These are phyloP conservation scores for Platalea minor DNA, from an alignment of 2,797 vertebrate genomes.

Conservation along the genomic window DNA sequence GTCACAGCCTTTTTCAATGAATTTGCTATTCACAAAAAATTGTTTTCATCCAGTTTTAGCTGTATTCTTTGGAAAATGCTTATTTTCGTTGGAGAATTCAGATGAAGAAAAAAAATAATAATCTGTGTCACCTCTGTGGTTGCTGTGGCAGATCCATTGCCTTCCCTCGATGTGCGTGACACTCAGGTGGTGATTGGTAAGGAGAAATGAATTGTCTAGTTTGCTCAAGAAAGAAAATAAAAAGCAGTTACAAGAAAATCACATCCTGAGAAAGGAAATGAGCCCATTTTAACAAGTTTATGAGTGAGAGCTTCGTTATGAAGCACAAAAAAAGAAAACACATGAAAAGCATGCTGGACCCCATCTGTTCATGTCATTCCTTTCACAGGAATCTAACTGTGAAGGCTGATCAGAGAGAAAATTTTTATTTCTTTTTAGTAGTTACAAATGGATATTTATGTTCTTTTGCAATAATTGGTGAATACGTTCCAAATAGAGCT, in stretches of 20 bases:
- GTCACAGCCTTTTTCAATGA: conserved; percentile 50
- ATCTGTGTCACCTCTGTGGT: neutral
- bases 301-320: neutral
- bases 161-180: neutral
- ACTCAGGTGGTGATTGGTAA: neutral
- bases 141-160: neutral
- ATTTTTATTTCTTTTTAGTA: neutral
- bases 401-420: neutral
- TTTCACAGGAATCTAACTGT: neutral
- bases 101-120: neutral
- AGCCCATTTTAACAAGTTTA: neutral
- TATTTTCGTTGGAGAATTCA: conserved; percentile 2
- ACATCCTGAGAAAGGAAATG: neutral
- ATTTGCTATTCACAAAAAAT: conserved; percentile 39
- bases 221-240: neutral
- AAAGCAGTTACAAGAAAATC: neutral
- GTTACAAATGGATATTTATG: neutral
- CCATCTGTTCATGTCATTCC: neutral
- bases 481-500: neutral
- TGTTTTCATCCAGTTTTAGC: neutral
- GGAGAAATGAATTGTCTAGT: neutral
- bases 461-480: neutral
- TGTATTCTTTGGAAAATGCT: neutral
- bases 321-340: neutral
- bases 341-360: neutral